Evolutionary conservation across 2,797 vertebrate genomes (phyloP).

Genomic region (Oceanodroma leucorhoa): DNA sequence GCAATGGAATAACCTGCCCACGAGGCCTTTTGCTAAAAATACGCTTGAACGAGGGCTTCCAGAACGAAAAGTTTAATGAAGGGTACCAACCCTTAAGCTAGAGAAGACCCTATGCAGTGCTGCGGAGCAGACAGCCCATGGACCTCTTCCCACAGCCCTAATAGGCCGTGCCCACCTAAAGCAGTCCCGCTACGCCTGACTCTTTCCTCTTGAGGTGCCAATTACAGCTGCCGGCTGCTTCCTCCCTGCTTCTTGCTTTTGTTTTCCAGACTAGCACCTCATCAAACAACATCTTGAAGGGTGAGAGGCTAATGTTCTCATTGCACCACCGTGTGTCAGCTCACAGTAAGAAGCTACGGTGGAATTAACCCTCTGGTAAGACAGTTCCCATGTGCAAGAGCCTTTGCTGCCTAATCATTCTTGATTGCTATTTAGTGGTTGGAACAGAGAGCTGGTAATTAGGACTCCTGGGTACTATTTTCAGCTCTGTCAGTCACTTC

Average conservation of each 20-base stretch:
- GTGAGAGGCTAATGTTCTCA: neutral
- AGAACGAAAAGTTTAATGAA: neutral
- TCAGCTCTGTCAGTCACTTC: neutral
- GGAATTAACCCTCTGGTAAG: neutral
- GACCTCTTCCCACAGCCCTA: neutral
- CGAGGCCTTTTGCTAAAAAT: neutral
- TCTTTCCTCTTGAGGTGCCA: neutral
- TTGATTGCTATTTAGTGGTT: neutral
- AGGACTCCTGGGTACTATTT: neutral
- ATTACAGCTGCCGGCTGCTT: neutral
- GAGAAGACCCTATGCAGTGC: too few species aligned
- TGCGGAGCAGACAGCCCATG: rapidly evolving
- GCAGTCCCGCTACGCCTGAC: rapidly evolving
- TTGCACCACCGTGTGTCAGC: neutral
- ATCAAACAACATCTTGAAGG: neutral
- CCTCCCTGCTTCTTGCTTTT: neutral
- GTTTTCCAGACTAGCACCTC: neutral
- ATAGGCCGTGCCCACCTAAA: neutral
- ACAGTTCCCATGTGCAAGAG: neutral
- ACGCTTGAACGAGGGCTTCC: rapidly evolving
- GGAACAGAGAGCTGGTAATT: neutral
- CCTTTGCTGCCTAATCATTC: neutral
- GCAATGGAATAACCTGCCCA: neutral
- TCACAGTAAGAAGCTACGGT: neutral
- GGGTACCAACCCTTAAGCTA: neutral